Evolutionary conservation across 2,113 vertebrate genomes (phyloP).

Genomic region (Gavialis gangeticus): DNA sequence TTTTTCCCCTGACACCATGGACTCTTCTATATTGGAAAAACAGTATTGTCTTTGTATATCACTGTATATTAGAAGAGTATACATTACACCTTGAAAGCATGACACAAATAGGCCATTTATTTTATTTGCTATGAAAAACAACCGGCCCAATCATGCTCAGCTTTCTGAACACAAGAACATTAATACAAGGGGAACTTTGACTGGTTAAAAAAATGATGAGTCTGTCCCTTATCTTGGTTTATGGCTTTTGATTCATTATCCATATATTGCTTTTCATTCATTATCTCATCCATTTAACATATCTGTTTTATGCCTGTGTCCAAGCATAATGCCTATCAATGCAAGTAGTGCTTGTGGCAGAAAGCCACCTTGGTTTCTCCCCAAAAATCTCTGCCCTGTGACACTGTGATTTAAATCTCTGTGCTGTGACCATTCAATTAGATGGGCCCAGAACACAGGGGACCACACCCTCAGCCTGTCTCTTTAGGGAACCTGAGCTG

Average conservation of each 20-base stretch:
- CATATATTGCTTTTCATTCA: background rate
- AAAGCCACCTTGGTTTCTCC: too few relatives aligned
- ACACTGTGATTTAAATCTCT: too few relatives aligned
- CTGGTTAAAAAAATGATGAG: background rate
- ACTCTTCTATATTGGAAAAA: too few relatives aligned
- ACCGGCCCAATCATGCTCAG: too few relatives aligned
- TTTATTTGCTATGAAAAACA: background rate
- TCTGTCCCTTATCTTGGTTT: background rate
- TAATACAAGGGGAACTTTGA: background rate
- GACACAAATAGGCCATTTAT: background rate
- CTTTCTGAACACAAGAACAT: background rate
- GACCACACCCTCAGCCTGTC: too few relatives aligned
- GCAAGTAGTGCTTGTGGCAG: too few relatives aligned
- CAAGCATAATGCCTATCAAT: background rate
- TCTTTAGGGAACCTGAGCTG: too few relatives aligned
- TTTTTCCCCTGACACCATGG: background rate
- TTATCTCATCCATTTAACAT: background rate
- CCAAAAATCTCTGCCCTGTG: too few relatives aligned
- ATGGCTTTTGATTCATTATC: background rate
- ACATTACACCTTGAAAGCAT: background rate
- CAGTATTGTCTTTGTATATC: too few relatives aligned
- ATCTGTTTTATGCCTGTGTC: background rate
- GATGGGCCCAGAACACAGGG: too few relatives aligned
- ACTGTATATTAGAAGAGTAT: background rate
- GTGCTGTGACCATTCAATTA: too few relatives aligned